A percentile compares a stretch with the other conserved stretches of the same genome.
These are phyloP conservation scores for Characodon lateralis DNA, from an alignment of 2,797 vertebrate genomes.

Conservation along the genomic window DNA sequence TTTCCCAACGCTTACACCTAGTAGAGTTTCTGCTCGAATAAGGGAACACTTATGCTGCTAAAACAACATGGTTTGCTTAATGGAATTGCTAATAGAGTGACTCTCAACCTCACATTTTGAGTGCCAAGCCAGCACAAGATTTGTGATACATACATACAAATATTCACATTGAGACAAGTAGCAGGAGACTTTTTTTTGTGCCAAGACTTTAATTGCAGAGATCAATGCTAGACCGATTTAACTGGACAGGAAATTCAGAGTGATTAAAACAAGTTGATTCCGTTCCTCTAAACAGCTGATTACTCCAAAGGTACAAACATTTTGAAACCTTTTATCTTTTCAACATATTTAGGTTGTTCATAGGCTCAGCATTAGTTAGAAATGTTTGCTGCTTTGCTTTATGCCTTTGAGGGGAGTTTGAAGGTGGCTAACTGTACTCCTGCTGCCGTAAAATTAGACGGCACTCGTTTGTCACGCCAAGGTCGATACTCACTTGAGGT, in stretches of 20 bases:
- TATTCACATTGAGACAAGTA: constrained; percentile 28
- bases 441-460: constrained; percentile 63
- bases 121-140: constrained; percentile 18
- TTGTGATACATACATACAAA: constrained; percentile 16
- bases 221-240: constrained; percentile 37
- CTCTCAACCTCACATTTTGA: constrained; percentile 24
- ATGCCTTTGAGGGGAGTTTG: constrained; percentile 66
- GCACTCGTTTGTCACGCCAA: constrained; percentile 74
- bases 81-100: constrained; percentile 36
- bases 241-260: constrained; percentile 9
- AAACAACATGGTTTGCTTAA: constrained; percentile 25
- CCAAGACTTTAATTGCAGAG: constrained; percentile 36
- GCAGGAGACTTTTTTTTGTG: background rate
- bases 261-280: constrained; percentile 15
- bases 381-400: constrained; percentile 29
- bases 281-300: constrained; percentile 33
- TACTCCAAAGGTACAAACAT: constrained; percentile 16
- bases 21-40: constrained; percentile 1
- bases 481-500: constrained; percentile 69
- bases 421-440: constrained; percentile 62
- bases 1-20: background rate
- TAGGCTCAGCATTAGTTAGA: constrained; percentile 25
- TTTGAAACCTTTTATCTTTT: background rate
- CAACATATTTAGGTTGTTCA: constrained; percentile 28
- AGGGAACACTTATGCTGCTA: constrained; percentile 10